phyloP scores from a whole-genome alignment of 2,888 invertebrate genomes.

The Calliphora vomitoria region DNA sequence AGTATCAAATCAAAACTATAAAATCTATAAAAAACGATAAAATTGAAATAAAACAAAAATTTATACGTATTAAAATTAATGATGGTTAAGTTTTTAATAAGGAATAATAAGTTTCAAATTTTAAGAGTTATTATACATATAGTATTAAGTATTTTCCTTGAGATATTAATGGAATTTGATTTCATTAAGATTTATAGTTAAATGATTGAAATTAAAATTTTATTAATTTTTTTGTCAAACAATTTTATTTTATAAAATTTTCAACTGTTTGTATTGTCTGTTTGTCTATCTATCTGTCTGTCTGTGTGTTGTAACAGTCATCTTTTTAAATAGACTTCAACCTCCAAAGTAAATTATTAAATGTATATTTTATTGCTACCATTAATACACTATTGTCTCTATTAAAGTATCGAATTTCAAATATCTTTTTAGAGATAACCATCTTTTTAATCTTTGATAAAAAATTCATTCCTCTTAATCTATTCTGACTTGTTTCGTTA shows the following conservation, averaged over 20 bases:
- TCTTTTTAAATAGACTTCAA: slow-evolving; percentile 14
- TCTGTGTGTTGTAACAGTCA: slow-evolving; percentile 4
- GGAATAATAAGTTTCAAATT: no score
- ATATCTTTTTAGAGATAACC: slow-evolving; percentile 5
- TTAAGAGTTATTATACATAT: no score
- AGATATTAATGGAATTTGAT: no score
- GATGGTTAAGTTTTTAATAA: background rate
- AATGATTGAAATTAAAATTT: background rate
- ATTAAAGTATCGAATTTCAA: slow-evolving; percentile 45
- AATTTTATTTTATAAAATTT: background rate
- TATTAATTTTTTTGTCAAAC: background rate
- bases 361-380: slow-evolving; percentile 45
- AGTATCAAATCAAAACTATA: background rate
- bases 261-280: background rate
- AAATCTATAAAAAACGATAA: background rate
- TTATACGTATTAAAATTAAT: background rate
- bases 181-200: no score
- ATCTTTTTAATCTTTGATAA: slow-evolving; percentile 18
- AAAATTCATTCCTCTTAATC: background rate
- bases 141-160: no score
- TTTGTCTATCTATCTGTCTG: background rate
- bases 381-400: slow-evolving; percentile 42
- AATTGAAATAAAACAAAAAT: background rate
- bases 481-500: background rate
- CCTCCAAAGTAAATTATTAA: slow-evolving; percentile 10